A percentile compares a stretch with the other conserved stretches of the same genome.
phyloP scores from a whole-genome alignment of 1,140 invertebrate species.

The Cyclina sinensis region DNA sequence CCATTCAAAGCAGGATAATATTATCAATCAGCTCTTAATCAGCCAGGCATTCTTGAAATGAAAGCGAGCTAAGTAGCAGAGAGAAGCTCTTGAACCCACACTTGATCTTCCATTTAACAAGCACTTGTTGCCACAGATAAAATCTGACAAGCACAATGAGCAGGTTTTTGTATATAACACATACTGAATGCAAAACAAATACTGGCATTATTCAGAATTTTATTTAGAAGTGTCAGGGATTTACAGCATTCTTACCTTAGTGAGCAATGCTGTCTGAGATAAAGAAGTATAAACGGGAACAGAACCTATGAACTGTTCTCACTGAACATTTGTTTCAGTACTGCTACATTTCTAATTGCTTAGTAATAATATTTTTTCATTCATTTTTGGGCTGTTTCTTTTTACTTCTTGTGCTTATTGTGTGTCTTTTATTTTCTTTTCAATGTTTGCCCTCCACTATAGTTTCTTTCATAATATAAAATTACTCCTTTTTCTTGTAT shows the following conservation, averaged over 20 bases:
- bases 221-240: neutral
- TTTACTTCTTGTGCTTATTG: too few relatives aligned
- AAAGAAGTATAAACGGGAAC: too few relatives aligned
- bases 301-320: too few relatives aligned
- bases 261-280: too few relatives aligned
- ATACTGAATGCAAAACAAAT: neutral
- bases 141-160: conserved; percentile 19
- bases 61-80: neutral
- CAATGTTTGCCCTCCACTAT: too few relatives aligned
- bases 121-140: neutral
- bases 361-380: too few relatives aligned
- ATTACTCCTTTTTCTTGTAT: too few relatives aligned
- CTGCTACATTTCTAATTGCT: too few relatives aligned
- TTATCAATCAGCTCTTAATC: neutral
- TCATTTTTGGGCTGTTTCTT: too few relatives aligned
- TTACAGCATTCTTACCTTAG: neutral
- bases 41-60: neutral
- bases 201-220: conserved; percentile 5
- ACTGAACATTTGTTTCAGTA: too few relatives aligned
- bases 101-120: conserved; percentile 5
- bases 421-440: too few relatives aligned
- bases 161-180: neutral
- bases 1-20: neutral
- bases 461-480: too few relatives aligned
- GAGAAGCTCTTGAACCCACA: neutral